phyloP scores from a whole-genome alignment of 37 sponge, comb jelly and placozoan species.

The Haliclona indistincta region DNA sequence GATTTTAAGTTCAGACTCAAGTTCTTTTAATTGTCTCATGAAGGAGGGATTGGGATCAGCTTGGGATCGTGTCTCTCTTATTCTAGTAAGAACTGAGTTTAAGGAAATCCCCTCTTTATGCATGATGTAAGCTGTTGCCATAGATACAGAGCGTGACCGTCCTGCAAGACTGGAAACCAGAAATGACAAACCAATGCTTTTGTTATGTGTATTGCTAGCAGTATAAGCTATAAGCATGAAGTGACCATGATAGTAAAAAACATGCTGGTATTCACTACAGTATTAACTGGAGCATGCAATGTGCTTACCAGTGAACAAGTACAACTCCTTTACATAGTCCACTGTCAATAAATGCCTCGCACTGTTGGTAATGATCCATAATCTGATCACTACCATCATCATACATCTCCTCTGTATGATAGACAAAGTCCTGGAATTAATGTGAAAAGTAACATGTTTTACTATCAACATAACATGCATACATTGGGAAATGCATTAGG shows the following conservation, averaged over 20 bases:
- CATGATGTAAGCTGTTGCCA: conserved; percentile 68
- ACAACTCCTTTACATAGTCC: conserved; percentile 34
- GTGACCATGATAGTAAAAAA: too few relatives aligned
- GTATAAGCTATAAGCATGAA: background rate
- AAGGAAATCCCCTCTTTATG: conserved; percentile 40
- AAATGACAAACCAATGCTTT: background rate
- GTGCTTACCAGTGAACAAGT: conserved; percentile 72
- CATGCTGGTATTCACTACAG: background rate
- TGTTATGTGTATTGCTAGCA: background rate
- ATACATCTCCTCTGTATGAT: conserved; percentile 61
- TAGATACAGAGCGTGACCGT: conserved; percentile 59
- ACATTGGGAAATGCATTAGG: conserved; percentile 59
- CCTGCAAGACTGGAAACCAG: conserved; percentile 46
- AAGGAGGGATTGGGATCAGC: conserved; percentile 65
- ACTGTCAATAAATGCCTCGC: conserved; percentile 64
- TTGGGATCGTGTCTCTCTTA: conserved; percentile 58
- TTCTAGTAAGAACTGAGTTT: conserved; percentile 25
- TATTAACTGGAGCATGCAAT: too few relatives aligned
- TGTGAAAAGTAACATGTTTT: background rate
- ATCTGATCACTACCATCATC: conserved; percentile 43
- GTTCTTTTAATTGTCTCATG: conserved; percentile 46
- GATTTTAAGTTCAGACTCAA: conserved; percentile 25
- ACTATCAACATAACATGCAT: background rate
- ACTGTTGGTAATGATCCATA: conserved; percentile 37
- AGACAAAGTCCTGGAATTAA: conserved; percentile 22